Evolutionary conservation across 2,888 invertebrate species (phyloP), one percentile per base, ranked within the genome.

Genomic region (Harpagoxenus sublaevis): DNA sequence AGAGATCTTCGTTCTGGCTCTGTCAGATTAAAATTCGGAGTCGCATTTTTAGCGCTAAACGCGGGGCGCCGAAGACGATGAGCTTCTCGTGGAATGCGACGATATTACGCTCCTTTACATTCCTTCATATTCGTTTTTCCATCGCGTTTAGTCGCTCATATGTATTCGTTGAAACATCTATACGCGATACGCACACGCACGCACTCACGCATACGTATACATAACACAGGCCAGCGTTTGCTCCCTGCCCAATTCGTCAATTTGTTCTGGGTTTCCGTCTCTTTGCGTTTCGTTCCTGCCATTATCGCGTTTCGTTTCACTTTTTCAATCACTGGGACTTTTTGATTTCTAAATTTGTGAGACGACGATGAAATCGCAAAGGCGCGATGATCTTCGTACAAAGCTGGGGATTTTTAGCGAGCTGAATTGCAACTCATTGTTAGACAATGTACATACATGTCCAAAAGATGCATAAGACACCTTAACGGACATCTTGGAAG

Each of bases 321-420:
- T 70, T n/a, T 31, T n/a, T 53, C 12, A 18, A 63, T 71, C 6
- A 63, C 6, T 51, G 31, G 31, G 3, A 28, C 10, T 42, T 78
- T 77, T 84, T 74, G 53, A 88, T 88, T 70, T 85, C 79, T 65
- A 74, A 73, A 15, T 68, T 68, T 23, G 28, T 39, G n/a, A 53
- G 39, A 66, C 57, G 57, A 48, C 60, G 35, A 55, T 4, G 28
- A 75, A 23, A 51, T 55, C 66, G 53, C 53, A 15, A 53, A 53
- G 28, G 18, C n/a, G 15, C 42, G n/a, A 62, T 75, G 15, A 66
- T 55, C 4, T 66, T 42, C 12, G 8, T 42, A 18, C 28, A 31
- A 42, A 66, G n/a, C 66, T 66, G 53, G 28, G 4, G 6, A 66
- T 31, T 66, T 45, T 1, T 66, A 66, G 4, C 3, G 18, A 28